Conservation (phyloP, 2,888 invertebrate genomes). For the Desoria tigrina region DNA sequence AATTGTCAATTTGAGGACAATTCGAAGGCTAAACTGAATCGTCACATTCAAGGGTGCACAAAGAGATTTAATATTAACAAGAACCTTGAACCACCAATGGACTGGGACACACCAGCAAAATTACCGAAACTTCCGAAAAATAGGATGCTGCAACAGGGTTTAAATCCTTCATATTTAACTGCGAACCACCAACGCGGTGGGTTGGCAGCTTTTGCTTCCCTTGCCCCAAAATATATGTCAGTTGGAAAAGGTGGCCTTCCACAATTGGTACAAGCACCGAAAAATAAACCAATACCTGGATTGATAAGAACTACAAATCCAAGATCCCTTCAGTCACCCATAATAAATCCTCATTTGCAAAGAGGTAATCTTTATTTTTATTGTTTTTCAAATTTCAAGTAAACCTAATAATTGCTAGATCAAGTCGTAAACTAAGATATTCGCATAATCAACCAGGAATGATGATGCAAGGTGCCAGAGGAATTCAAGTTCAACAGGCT, state of each 20-base stretch:
- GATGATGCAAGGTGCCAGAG: slow-evolving; percentile 21
- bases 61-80: slow-evolving; percentile 85
- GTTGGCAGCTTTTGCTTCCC: slow-evolving; percentile 55
- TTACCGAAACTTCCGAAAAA: slow-evolving; percentile 71
- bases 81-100: slow-evolving; percentile 79
- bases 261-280: slow-evolving; percentile 59
- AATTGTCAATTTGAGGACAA: slow-evolving; percentile 93
- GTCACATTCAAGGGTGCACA: slow-evolving; percentile 82
- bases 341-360: slow-evolving; percentile 44
- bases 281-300: slow-evolving; percentile 51
- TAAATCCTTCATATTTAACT: slow-evolving; percentile 29
- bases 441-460: slow-evolving; percentile 26
- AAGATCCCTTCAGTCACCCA: slow-evolving; percentile 29
- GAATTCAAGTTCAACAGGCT: slow-evolving; percentile 1
- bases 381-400: not conserved
- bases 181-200: slow-evolving; percentile 56
- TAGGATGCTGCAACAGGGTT: slow-evolving; percentile 49
- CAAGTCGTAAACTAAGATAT: not conserved
- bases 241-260: slow-evolving; percentile 53
- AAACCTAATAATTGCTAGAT: too few species aligned
- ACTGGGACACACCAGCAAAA: slow-evolving; percentile 92
- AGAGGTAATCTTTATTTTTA: slow-evolving; percentile 33
- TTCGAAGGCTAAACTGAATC: slow-evolving; percentile 83
- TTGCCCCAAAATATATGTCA: slow-evolving; percentile 54
- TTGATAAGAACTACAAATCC: slow-evolving; percentile 50